Evolutionary conservation across 53 echinoderm and acorn worm genomes (phyloP), one percentile per base, ranked within the genome.

Genomic region (Holothuria scabra): DNA sequence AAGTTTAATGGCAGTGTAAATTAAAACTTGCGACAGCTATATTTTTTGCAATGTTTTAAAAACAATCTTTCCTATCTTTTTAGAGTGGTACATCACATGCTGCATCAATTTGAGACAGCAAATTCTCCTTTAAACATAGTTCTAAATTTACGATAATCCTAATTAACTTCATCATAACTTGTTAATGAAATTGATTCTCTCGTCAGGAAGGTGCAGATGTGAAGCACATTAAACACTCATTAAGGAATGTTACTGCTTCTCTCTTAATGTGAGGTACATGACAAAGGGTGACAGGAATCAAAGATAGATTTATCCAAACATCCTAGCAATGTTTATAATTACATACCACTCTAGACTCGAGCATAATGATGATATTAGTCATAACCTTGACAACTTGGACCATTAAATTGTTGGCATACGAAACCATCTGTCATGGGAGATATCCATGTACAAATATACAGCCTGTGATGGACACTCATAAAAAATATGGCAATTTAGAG

Each of bases 371-470:
- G 23, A 48, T 49, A 72, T 72, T 72, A 72, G 72, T 72, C 72
- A 72, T 44, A 72, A 46, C 44, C 34, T 46, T 72, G 72, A 72
- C 46, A 25, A 49, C 49, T 46, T 34, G 37, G 46, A 21, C 72
- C 46, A 72, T 72, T 72, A 72, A 72, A 72, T 72, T 72, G 72
- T 72, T 72, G 48, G 72, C 72, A 46, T 72, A 72, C 48, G 44
- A 72, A 72, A 8, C 72, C 72, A 72, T 72, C 72, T 72, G 72
- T 72, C 72, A 72, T 19, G 72, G 72, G 72, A 72, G 44, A 46
- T 46, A 23, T 48, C 46, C 24, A 48, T n/a, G 72, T n/a, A 72
- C 48, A 46, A 38, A 72, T 72, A 67, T 30, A 41, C 44, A 10
- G 12, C 34, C n/a, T 48, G 20, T 72, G 72, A 72, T 44, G 26